These are phyloP conservation scores for Elachura formosa DNA, from an alignment of 2,113 vertebrate genomes.

Conservation along the genomic window DNA sequence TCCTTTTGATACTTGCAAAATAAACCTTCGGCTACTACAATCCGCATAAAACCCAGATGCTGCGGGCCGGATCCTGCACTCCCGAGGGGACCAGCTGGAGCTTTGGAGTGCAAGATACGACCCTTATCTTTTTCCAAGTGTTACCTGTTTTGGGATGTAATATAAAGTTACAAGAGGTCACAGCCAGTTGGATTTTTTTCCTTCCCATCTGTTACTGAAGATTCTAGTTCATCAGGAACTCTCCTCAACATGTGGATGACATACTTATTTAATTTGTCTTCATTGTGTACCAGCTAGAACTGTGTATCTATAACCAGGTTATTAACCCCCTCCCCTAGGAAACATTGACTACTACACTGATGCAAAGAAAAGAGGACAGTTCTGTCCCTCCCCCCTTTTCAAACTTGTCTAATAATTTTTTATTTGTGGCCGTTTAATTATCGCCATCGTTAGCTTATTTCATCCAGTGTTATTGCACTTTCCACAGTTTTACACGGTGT, in stretches of 20 bases:
- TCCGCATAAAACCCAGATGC: neutral
- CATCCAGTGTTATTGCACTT: slow-evolving; percentile 84
- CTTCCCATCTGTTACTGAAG: slow-evolving; percentile 61
- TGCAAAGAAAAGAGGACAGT: slow-evolving; percentile 5
- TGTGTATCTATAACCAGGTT: slow-evolving; percentile 58
- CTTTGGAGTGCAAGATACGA: slow-evolving; percentile 36
- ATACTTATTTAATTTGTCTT: slow-evolving; percentile 54
- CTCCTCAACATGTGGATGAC: slow-evolving; percentile 47
- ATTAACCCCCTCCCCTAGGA: neutral
- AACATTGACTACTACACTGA: slow-evolving; percentile 16
- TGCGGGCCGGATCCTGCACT: slow-evolving; percentile 25
- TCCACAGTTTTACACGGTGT: slow-evolving; percentile 75
- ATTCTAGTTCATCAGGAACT: slow-evolving; percentile 31
- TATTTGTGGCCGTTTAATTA: slow-evolving; percentile 70
- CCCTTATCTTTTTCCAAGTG: slow-evolving; percentile 8
- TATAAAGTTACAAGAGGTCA: slow-evolving; percentile 62
- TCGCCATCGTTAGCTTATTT: slow-evolving; percentile 67
- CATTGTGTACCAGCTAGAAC: slow-evolving; percentile 53
- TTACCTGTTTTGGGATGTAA: slow-evolving; percentile 44
- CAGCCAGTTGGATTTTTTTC: slow-evolving; percentile 42
- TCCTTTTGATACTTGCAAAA: slow-evolving; percentile 64
- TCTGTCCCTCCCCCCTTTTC: neutral
- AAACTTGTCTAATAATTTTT: slow-evolving; percentile 23
- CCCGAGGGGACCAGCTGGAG: neutral
- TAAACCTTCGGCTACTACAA: slow-evolving; percentile 38